Evolutionary conservation across 2,113 vertebrate species (phyloP).

Genomic region (Sigmodon hispidus): DNA sequence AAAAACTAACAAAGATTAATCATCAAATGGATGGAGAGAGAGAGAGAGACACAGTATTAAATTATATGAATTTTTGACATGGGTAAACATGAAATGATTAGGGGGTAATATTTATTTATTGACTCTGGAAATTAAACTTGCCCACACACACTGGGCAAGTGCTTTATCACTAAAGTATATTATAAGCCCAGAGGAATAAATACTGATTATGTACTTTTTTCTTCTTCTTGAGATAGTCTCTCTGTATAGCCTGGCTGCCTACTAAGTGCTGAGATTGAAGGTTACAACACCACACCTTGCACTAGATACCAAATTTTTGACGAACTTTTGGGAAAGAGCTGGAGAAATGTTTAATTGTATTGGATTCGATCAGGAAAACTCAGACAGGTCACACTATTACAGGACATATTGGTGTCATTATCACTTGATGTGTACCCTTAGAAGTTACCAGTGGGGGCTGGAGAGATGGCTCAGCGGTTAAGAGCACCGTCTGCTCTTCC

Average conservation of each 20-base stretch:
- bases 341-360: not conserved
- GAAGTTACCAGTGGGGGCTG: not conserved
- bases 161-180: too few relatives aligned
- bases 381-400: not conserved
- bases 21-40: not conserved
- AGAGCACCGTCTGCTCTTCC: too few relatives aligned
- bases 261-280: not conserved
- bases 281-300: not conserved
- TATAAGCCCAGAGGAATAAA: too few relatives aligned
- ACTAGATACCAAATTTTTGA: not conserved
- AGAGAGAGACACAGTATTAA: not conserved
- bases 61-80: not conserved
- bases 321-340: not conserved
- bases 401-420: not conserved
- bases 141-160: not conserved
- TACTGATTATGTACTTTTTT: not conserved
- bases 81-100: not conserved
- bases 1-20: not conserved
- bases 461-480: too few relatives aligned
- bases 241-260: not conserved
- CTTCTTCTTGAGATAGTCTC: not conserved
- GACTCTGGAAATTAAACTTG: not conserved
- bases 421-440: not conserved
- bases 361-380: not conserved
- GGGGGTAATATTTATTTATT: not conserved